Evolutionary conservation across 2,797 vertebrate species (phyloP), one percentile per base, ranked within the genome.

Genomic region (Eulemur albifrons): DNA sequence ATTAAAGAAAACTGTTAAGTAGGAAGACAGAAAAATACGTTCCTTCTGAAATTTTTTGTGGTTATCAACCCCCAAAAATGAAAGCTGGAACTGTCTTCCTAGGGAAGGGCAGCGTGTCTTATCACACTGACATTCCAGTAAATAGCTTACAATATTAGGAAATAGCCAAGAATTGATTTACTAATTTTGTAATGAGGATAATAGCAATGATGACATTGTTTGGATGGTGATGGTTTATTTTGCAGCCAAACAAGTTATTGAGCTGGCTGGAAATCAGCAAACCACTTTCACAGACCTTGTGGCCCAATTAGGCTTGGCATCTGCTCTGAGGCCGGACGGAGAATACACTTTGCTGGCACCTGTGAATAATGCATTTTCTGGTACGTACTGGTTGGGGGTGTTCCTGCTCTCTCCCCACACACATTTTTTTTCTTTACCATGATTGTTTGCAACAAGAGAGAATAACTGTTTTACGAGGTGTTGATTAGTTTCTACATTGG

Each of bases 321-420:
- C 98, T 8, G 96, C 98, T 94, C 98, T 99, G 98, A 99, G 95
- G 76, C 98, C 99, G 81, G 98, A 99, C 8, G 97, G 98, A 5
- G 99, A 99, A 50, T 99, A 99, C 97, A 99, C 99, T 27, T 98
- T 99, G n/a, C 97, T 99, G 97, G 99, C 99, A 86, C 99, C 99
- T 23, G 45, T 99, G 91, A 99, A 99, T 83, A 57, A 70, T 20
- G 99, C 98, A 72, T 99, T 99, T 98, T 99, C 84, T 90, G 99
- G 99, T 99, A 98, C 94, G 99, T 98, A 90, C 48, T 38, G 20
- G 75, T 40, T 21, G 32, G 14, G 65, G 17, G 15, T 63, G 12
- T 38, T 43, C 17, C 57, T 27, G 2, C 9, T 48, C 30, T 43
- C 9, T 2, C 18, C 25, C 20, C 13, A 20, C 27, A 57, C 12